Evolutionary conservation across 2,888 invertebrate species (phyloP).

Genomic region (Tortrix viridana): DNA sequence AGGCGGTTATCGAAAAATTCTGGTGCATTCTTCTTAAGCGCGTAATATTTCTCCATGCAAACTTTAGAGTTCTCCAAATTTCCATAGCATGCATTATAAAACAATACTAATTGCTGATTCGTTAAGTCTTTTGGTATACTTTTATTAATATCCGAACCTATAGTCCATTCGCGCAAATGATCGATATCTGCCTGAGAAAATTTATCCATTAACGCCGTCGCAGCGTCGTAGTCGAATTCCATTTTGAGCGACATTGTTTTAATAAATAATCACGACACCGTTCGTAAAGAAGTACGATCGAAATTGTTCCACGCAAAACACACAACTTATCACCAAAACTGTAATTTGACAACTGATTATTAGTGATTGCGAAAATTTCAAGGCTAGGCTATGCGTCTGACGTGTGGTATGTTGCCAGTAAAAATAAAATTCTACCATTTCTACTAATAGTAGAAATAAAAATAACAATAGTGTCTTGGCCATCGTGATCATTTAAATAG

Average conservation of each 20-base stretch:
- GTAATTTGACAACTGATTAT: constrained; percentile 70
- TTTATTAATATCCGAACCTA: constrained; percentile 75
- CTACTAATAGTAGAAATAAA: constrained; percentile 4
- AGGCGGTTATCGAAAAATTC: constrained; percentile 86
- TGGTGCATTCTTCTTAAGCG: constrained; percentile 82
- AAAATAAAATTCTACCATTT: constrained; percentile 21
- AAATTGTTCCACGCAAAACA: constrained; percentile 44
- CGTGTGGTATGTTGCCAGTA: constrained; percentile 17
- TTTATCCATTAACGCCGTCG: constrained; percentile 72
- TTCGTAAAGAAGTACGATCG: constrained; percentile 59
- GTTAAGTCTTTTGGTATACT: constrained; percentile 79
- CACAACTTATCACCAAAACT: constrained; percentile 49
- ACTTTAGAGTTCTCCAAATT: constrained; percentile 83
- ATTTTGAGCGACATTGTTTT: constrained; percentile 71
- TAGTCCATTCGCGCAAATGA: constrained; percentile 73
- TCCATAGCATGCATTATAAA: constrained; percentile 87
- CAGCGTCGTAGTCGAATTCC: constrained; percentile 72
- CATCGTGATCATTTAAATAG: constrained; percentile 29
- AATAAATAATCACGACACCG: constrained; percentile 44
- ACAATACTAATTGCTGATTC: constrained; percentile 86
- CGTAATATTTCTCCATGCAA: constrained; percentile 87
- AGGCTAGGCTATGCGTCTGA: constrained; percentile 26
- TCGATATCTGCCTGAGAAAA: constrained; percentile 80
- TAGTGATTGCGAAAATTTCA: constrained; percentile 32
- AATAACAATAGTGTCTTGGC: not conserved